phyloP scores from a whole-genome alignment of 2,797 vertebrate genomes.

The Vipera ursinii region DNA sequence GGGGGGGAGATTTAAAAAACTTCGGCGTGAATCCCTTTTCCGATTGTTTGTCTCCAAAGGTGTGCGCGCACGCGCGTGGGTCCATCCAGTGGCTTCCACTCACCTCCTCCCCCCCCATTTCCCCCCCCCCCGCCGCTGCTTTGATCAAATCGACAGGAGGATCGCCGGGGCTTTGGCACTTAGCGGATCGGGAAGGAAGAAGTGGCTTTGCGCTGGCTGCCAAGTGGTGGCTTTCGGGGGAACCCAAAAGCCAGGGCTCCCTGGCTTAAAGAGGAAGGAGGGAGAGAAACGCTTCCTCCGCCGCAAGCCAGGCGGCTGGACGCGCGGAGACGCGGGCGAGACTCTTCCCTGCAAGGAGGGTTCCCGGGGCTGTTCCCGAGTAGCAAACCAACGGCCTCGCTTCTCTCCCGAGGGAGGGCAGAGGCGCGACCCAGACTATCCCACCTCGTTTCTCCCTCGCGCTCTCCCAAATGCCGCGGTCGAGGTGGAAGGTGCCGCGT shows the following conservation, averaged over 20 bases:
- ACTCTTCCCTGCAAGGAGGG: background rate
- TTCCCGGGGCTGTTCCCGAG: background rate
- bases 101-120: background rate
- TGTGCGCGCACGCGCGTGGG: background rate
- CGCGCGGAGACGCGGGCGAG: background rate
- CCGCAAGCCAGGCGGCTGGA: background rate
- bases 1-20: constrained; percentile 89
- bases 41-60: constrained; percentile 55
- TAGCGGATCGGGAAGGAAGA: constrained; percentile 39
- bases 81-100: background rate
- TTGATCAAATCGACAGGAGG: constrained; percentile 10
- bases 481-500: background rate
- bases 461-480: too few species aligned
- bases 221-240: constrained; percentile 4
- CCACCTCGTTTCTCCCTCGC: too few species aligned
- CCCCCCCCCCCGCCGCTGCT: background rate
- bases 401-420: background rate
- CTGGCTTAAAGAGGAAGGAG: background rate
- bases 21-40: constrained; percentile 83
- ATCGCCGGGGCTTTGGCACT: constrained; percentile 35
- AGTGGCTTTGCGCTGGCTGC: background rate
- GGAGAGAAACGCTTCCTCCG: background rate
- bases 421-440: background rate
- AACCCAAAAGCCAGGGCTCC: background rate
- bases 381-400: background rate